Evolutionary conservation across 2,113 vertebrate species (phyloP).

Genomic region (Alectura lathami): DNA sequence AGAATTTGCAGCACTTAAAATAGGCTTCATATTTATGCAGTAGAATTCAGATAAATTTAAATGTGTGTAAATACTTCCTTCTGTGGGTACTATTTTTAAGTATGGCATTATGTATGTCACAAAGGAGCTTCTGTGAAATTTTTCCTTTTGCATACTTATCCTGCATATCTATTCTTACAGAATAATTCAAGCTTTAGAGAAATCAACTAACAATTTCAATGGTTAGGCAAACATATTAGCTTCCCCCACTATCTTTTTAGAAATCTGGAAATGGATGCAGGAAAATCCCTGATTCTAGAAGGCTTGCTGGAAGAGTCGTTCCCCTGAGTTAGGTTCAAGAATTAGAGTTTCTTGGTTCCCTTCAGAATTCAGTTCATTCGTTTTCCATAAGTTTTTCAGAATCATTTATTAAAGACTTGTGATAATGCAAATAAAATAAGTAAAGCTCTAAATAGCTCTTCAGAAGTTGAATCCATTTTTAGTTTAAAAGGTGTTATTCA

Average conservation of each 20-base stretch:
- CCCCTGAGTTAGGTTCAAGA: neutral
- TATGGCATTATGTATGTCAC: neutral
- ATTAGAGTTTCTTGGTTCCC: neutral
- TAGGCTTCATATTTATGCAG: rapidly evolving
- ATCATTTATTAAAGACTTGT: rapidly evolving
- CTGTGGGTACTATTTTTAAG: neutral
- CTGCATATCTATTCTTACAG: rapidly evolving
- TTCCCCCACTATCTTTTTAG: neutral
- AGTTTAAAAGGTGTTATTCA: neutral
- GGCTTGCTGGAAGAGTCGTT: neutral
- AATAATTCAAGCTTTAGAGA: neutral
- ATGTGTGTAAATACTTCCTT: neutral
- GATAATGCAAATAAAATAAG: neutral
- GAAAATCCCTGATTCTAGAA: neutral
- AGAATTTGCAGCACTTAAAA: neutral
- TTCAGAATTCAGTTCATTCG: neutral
- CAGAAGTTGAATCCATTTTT: neutral
- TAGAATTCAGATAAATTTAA: neutral
- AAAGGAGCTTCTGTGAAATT: neutral
- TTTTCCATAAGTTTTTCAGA: neutral
- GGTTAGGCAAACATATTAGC: neutral
- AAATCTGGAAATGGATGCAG: neutral
- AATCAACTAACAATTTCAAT: neutral
- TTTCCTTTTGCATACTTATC: rapidly evolving
- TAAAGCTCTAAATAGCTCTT: neutral